A percentile compares a stretch with the other conserved stretches of the same genome.
Evolutionary conservation across 2,113 vertebrate genomes (phyloP).

Genomic region (Spheniscus mendiculus): DNA sequence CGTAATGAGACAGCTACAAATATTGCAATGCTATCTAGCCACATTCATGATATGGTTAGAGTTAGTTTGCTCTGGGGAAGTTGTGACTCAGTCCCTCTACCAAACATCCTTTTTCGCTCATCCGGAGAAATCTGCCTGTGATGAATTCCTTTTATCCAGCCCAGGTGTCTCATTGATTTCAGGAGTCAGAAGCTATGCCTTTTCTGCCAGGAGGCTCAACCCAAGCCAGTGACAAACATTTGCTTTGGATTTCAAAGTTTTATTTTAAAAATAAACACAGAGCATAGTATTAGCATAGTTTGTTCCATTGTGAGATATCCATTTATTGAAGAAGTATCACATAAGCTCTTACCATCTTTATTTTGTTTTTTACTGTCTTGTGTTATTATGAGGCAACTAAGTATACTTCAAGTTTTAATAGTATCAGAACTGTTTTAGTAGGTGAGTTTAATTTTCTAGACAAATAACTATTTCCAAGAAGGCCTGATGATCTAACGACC

Average conservation of each 20-base stretch:
- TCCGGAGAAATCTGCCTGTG: neutral
- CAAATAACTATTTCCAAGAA: neutral
- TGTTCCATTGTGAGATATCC: neutral
- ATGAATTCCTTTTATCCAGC: slow-evolving; percentile 11
- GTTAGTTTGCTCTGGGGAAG: neutral
- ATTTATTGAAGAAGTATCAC: slow-evolving; percentile 14
- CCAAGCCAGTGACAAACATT: slow-evolving; percentile 23
- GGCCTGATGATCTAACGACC: neutral
- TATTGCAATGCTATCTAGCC: neutral
- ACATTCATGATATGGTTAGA: neutral
- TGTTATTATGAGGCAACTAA: neutral
- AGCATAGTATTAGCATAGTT: slow-evolving; percentile 5
- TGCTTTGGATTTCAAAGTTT: slow-evolving; percentile 41
- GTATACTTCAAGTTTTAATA: neutral
- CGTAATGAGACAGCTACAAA: neutral
- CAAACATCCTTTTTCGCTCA: neutral
- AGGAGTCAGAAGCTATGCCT: neutral
- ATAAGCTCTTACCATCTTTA: neutral
- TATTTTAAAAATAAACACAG: slow-evolving; percentile 47
- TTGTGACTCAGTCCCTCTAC: neutral
- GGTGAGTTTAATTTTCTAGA: neutral
- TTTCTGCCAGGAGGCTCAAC: neutral
- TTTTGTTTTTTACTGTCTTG: neutral
- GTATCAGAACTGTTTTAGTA: neutral
- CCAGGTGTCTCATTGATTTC: slow-evolving; percentile 24